phyloP scores from a whole-genome alignment of 23 tunicate genomes.

The Ciona savignyi region DNA sequence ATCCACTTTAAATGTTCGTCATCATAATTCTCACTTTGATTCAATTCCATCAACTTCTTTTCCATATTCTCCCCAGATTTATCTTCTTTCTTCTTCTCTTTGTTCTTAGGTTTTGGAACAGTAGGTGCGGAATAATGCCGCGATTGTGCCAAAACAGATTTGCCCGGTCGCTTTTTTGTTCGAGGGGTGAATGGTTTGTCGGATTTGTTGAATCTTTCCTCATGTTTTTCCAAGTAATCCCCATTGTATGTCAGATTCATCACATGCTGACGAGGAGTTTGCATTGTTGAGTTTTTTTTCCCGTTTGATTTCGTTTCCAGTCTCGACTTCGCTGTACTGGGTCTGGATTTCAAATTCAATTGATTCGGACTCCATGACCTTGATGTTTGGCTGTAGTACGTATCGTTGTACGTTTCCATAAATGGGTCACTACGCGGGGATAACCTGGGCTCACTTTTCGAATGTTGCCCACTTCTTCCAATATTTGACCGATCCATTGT shows the following conservation, averaged over 20 bases:
- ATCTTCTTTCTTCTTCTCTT: constrained; percentile 6
- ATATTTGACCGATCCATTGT: background rate
- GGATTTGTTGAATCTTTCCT: constrained; percentile 40
- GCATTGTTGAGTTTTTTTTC: background rate
- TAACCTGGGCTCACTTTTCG: background rate
- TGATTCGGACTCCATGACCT: constrained; percentile 22
- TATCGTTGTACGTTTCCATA: background rate
- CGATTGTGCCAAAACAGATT: constrained; percentile 69
- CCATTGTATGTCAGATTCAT: constrained; percentile 77
- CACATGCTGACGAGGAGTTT: constrained; percentile 9
- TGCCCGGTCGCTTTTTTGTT: constrained; percentile 59
- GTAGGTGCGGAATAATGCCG: constrained; percentile 82
- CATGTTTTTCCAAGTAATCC: constrained; percentile 74
- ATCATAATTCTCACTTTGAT: background rate
- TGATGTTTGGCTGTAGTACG: background rate
- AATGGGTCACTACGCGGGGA: background rate
- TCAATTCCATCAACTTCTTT: constrained; percentile 10
- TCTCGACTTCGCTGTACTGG: background rate
- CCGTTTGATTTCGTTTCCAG: background rate
- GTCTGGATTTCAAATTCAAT: background rate
- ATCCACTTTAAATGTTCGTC: constrained; percentile 33
- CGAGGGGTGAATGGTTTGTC: constrained; percentile 68
- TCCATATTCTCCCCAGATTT: constrained; percentile 3
- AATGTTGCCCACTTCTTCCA: background rate
- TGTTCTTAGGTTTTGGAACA: constrained; percentile 4